Conservation (phyloP, 2,113 vertebrate genomes). For the Nothoprocta perdicaria region DNA sequence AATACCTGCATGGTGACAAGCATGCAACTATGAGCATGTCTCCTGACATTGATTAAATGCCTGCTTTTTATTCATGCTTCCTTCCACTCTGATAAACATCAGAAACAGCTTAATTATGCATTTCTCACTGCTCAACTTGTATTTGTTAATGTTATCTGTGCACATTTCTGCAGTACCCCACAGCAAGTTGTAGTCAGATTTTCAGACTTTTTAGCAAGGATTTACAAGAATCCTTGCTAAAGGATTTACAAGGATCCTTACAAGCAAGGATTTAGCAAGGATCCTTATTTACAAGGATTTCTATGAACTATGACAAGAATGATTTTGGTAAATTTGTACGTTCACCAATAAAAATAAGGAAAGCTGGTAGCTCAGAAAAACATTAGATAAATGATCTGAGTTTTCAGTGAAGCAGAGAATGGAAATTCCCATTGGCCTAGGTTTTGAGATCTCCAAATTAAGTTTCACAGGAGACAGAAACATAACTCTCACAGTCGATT, state of each 20-base stretch:
- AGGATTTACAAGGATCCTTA: not conserved
- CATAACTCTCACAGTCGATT: not conserved
- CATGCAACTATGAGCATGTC: rapidly evolving
- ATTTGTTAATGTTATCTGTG: slow-evolving; percentile 37
- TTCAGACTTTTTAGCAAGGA: slow-evolving; percentile 16
- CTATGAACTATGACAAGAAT: not conserved
- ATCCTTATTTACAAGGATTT: not conserved
- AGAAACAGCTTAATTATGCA: slow-evolving; percentile 36
- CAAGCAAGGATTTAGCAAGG: no score
- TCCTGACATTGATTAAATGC: not conserved
- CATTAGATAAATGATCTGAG: not conserved
- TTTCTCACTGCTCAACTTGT: slow-evolving; percentile 23
- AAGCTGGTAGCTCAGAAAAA: slow-evolving; percentile 6
- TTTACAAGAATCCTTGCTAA: no score
- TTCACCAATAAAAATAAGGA: not conserved
- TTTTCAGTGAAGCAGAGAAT: not conserved
- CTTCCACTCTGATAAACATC: slow-evolving; percentile 38
- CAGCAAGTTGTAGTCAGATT: not conserved
- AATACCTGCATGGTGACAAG: rapidly evolving
- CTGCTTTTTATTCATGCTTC: slow-evolving; percentile 40
- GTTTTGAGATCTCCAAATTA: slow-evolving; percentile 18
- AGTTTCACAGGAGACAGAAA: not conserved
- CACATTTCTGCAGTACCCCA: not conserved
- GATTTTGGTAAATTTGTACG: slow-evolving; percentile 7
- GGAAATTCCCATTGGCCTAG: not conserved